These are phyloP conservation scores for Aphelinus atriplicis DNA, from an alignment of 1,140 invertebrate genomes.

Conservation along the genomic window DNA sequence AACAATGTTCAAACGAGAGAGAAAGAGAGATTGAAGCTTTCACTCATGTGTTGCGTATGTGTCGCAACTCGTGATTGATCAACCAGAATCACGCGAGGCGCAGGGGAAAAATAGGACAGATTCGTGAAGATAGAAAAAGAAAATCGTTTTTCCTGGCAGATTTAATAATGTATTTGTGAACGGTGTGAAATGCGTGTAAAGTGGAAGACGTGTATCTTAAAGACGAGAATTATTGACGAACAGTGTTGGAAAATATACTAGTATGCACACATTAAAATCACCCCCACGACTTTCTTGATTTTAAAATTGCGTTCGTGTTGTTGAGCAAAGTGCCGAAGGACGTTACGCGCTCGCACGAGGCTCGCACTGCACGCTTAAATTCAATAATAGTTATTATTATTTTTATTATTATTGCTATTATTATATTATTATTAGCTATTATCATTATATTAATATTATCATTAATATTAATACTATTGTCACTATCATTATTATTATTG, in stretches of 20 bases:
- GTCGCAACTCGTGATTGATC: too few species aligned
- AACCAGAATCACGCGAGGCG: not conserved
- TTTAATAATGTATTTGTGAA: not conserved
- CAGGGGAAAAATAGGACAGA: not conserved
- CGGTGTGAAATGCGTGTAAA: not conserved
- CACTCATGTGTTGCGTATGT: not conserved
- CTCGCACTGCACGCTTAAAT: conserved; percentile 16
- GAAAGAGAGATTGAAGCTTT: conserved; percentile 29
- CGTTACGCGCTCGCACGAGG: conserved; percentile 17
- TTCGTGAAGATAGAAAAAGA: not conserved
- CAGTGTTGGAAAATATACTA: too few species aligned
- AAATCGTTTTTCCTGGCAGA: not conserved
- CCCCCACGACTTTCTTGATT: conserved; percentile 7
- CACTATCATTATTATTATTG: conserved; percentile 25
- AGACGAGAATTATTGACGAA: too few species aligned
- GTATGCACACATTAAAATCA: too few species aligned
- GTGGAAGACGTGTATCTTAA: not conserved
- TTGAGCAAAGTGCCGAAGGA: conserved; percentile 19
- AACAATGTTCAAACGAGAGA: conserved; percentile 15
- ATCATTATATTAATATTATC: conserved; percentile 28
- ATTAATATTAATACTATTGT: conserved; percentile 22
- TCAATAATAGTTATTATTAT: conserved; percentile 18
- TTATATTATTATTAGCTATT: conserved; percentile 18
- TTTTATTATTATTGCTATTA: conserved; percentile 22
- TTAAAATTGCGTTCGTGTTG: conserved; percentile 23